Conservation (phyloP, 2,113 vertebrate genomes). For the Trinectes maculatus region DNA sequence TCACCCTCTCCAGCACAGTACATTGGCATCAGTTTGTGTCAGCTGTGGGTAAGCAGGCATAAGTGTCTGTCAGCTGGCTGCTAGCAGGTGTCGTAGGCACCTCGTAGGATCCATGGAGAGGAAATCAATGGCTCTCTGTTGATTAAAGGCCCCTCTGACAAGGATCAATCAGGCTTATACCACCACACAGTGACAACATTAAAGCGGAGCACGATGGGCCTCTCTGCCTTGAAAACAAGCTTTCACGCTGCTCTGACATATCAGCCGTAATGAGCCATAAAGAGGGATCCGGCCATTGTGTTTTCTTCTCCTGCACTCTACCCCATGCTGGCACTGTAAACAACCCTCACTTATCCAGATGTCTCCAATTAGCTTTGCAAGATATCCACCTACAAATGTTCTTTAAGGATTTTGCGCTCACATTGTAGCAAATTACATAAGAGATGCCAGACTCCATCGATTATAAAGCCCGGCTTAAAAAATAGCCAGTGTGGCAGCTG, state of each 20-base stretch:
- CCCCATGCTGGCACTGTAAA: conserved; percentile 34
- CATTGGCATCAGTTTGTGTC: conserved; percentile 74
- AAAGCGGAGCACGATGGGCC: conserved; percentile 20
- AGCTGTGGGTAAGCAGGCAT: conserved; percentile 74
- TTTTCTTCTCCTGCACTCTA: conserved; percentile 24
- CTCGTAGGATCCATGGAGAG: conserved; percentile 54
- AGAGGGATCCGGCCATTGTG: conserved; percentile 34
- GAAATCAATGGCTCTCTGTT: conserved; percentile 73
- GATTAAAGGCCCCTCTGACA: conserved; percentile 62
- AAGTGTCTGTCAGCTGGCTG: conserved; percentile 74
- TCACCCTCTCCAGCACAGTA: conserved; percentile 61
- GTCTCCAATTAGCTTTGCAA: conserved; percentile 34
- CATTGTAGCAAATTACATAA: conserved; percentile 50
- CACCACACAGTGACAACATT: conserved; percentile 32
- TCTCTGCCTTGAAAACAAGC: conserved; percentile 25
- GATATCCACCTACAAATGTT: conserved; percentile 43
- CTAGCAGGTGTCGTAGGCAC: conserved; percentile 76
- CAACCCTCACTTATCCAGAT: conserved; percentile 44
- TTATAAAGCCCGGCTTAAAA: conserved; percentile 36
- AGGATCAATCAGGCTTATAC: conserved; percentile 64
- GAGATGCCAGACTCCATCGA: conserved; percentile 28
- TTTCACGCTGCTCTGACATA: conserved; percentile 31
- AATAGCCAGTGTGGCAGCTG: conserved; percentile 44
- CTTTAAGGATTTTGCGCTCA: conserved; percentile 40
- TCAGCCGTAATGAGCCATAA: conserved; percentile 35